Base-by-base conservation (phyloP, 2,113 vertebrate genomes). In the Phylloscopus whistleri region DNA sequence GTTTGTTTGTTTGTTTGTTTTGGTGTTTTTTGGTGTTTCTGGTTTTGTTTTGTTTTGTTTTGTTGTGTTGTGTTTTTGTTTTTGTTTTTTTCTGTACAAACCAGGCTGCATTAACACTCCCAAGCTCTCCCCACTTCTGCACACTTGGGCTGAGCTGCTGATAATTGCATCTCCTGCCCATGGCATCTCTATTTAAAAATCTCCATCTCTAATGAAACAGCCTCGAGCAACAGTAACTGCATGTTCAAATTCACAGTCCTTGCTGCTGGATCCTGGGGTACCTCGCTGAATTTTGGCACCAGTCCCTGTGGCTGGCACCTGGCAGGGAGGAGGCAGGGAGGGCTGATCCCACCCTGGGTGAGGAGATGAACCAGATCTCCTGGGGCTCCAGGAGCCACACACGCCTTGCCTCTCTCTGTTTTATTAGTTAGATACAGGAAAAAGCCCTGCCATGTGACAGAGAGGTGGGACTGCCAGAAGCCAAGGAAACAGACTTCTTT, bases 251-350 rank as follows among this genome's bases (percentile, higher is more conserved):
- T 16, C 59, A 19, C 3, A 51, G 44, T 13, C 27, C 6, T 15
- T 33, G 31, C 59, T 70, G 48, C 52, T 64, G 14, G 12, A 30
- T 70, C 44, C 59, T 68, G 48, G 28, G 52, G 24, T 13, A 16
- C 14, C 52, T 78, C 11, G 16, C 0, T 20, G 58, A n/a, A 28
- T 55, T 81, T 31, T 0, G 0, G 44, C 66, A 48, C 7, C 18
- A 0, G 46, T 80, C 68, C 52, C 3, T 55, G 74, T 44, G 87
- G 43, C 28, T 84, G 81, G 60, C 43, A 19, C 13, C 41, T 43
- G 60, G 30, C 69, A 93, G 69, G 52, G 67, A n/a, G 46, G 56
- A 39, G 72, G 70, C 46, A 80, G 58, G 31, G 9, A 90, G 69
- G 59, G 55, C 48, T 55, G 52, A 75, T 81, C 69, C 66, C 2